Percentiles rank a stretch among this genome's conserved stretches.
Evolutionary conservation across 92 coral and sea anemone species (phyloP).

Genomic region (Phenganax subtilis): DNA sequence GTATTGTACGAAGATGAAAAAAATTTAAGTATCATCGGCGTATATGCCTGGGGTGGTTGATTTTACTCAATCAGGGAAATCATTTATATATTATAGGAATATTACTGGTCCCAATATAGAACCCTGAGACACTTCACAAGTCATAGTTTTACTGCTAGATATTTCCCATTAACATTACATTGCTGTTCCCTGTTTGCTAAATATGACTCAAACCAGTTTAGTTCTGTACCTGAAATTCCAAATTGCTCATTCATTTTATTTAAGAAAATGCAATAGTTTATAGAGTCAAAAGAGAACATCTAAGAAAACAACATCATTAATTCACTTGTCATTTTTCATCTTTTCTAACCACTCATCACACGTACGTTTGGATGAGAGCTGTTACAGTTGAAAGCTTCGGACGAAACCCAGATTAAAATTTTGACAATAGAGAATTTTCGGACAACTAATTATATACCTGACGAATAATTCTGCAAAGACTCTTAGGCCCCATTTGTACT

Average conservation of each 20-base stretch:
- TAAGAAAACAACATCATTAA: background rate
- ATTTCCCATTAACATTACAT: slow-evolving; percentile 1
- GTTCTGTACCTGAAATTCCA: background rate
- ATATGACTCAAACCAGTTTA: background rate
- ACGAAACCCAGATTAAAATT: background rate
- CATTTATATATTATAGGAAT: slow-evolving; percentile 40
- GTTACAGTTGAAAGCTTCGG: background rate
- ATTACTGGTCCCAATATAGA: slow-evolving; percentile 51
- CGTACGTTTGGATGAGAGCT: background rate
- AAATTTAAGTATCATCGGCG: slow-evolving; percentile 41
- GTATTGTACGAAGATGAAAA: slow-evolving; percentile 23
- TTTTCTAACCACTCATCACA: background rate
- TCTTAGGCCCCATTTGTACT: too few species aligned
- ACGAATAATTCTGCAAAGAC: too few species aligned
- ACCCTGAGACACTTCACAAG: slow-evolving; percentile 47
- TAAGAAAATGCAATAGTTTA: background rate
- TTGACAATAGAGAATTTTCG: background rate
- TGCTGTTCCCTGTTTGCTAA: background rate
- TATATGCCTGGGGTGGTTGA: slow-evolving; percentile 34
- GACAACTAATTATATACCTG: background rate
- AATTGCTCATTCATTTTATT: slow-evolving; percentile 1
- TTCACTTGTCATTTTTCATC: too few species aligned
- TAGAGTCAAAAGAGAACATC: background rate
- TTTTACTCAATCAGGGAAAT: slow-evolving; percentile 34
- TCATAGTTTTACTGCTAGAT: slow-evolving; percentile 10